Base-by-base conservation (phyloP, 2,888 invertebrate species). In the Drosophila subquinaria region DNA sequence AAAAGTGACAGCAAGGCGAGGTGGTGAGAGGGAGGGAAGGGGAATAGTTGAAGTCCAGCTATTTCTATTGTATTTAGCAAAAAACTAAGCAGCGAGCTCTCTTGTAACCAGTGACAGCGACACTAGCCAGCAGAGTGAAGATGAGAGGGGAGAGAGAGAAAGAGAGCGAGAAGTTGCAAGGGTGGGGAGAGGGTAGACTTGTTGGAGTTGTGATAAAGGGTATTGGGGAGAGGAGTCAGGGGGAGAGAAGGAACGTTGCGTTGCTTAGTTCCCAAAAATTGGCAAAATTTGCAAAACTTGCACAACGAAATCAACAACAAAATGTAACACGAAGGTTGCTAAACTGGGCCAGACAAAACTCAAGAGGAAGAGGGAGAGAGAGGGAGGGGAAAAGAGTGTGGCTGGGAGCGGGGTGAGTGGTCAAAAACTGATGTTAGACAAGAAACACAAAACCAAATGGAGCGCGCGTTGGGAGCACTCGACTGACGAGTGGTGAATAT, bases 381-480 rank as follows among this genome's bases (percentile, higher is more conserved):
- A n/a, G 11, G n/a, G 1, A 0, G 4, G 5, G 20, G 8, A 9
- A 15, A 3, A 13, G 3, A 10, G 13, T n/a, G 13, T 20, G 20
- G 20, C 3, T 2, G 20, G 20, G 20, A 20, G 23, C 4, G 5
- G 47, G 5, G 4, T 52, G 61, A 48, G 65, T 45, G 51, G 61
- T 65, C 69, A 57, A 68, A 72, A 69, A 67, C 59, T 70, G 59
- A 78, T 74, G 79, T 78, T 61, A 60, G 62, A 78, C 79, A 74
- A 77, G 79, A 74, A 67, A 71, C 75, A 77, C 68, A 74, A 71
- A 77, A 74, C 61, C 74, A 79, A 79, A 77, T 77, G 71, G 79
- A 75, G 68, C 61, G 50, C 61, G 57, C 53, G 55, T 23, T 50
- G 42, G 40, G 23, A 17, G 55, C 27, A 36, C 30, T 45, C 36